Conservation (phyloP, 2,797 vertebrate species). For the Amphiprion clarkii region DNA sequence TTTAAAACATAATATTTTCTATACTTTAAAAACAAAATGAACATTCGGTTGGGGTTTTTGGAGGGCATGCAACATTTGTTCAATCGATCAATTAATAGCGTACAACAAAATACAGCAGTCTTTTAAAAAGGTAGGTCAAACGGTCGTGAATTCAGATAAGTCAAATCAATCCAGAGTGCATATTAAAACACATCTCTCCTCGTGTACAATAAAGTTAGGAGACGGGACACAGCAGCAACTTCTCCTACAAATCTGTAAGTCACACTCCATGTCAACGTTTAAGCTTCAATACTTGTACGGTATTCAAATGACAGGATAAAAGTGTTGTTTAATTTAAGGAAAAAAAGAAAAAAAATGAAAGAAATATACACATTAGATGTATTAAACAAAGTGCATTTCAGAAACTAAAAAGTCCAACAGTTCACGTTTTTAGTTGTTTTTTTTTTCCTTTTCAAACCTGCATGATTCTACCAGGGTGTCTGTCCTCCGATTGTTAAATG, state of each 20-base stretch:
- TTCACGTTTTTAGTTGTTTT: constrained; percentile 52
- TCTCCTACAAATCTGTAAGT: constrained; percentile 72
- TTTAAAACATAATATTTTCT: constrained; percentile 23
- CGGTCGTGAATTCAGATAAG: constrained; percentile 76
- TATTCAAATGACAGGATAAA: constrained; percentile 83
- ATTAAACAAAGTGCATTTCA: constrained; percentile 90
- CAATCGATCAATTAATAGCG: constrained; percentile 58
- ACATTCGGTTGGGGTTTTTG: constrained; percentile 31
- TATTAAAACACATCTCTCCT: constrained; percentile 72
- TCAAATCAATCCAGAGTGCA: constrained; percentile 82
- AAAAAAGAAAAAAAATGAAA: constrained; percentile 54
- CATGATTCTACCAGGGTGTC: constrained; percentile 65
- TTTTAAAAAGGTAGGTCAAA: constrained; percentile 74
- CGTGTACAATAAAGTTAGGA: constrained; percentile 68
- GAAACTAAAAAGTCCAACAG: constrained; percentile 80
- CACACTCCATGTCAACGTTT: constrained; percentile 78
- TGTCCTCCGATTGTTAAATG: constrained; percentile 60
- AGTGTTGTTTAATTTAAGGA: constrained; percentile 83
- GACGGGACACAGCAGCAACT: constrained; percentile 85
- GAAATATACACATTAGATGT: constrained; percentile 77
- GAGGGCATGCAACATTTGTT: constrained; percentile 79
- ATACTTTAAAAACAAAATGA: constrained; percentile 31
- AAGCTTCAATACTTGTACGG: constrained; percentile 89
- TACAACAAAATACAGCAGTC: constrained; percentile 83
- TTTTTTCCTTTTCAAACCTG: constrained; percentile 71